Evolutionary conservation across 2,113 vertebrate genomes (phyloP).

Genomic region (Paradisaea rubra): DNA sequence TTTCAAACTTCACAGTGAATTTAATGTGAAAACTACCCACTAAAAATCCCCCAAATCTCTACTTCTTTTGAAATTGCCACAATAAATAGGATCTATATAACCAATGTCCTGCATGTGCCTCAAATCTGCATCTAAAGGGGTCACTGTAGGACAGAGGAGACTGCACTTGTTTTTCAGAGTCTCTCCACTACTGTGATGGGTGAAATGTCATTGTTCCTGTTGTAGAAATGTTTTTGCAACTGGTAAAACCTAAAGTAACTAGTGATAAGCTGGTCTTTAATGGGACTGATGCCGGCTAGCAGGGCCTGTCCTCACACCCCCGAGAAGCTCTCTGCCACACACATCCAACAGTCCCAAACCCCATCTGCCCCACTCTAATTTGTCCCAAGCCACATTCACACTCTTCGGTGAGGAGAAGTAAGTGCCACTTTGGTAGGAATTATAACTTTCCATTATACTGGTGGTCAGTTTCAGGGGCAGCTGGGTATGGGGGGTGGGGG

Average conservation of each 20-base stretch:
- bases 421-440: background rate
- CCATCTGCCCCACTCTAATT: accelerated
- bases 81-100: background rate
- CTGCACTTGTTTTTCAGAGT: background rate
- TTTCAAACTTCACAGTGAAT: background rate
- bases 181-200: background rate
- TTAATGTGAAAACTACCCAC: background rate
- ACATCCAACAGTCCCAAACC: background rate
- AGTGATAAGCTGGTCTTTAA: background rate
- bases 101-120: background rate
- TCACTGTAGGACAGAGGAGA: background rate
- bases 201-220: background rate
- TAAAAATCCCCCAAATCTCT: background rate
- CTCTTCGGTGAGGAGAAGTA: background rate
- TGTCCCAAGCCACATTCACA: background rate
- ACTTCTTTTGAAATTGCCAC: background rate
- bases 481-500: no score
- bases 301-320: background rate
- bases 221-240: background rate
- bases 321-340: background rate
- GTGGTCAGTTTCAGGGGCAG: background rate
- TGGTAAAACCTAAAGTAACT: background rate
- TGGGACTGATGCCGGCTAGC: background rate
- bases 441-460: background rate
- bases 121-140: background rate